These are phyloP conservation scores for Nudaria mundana DNA, from an alignment of 2,888 invertebrate species.

Conservation along the genomic window DNA sequence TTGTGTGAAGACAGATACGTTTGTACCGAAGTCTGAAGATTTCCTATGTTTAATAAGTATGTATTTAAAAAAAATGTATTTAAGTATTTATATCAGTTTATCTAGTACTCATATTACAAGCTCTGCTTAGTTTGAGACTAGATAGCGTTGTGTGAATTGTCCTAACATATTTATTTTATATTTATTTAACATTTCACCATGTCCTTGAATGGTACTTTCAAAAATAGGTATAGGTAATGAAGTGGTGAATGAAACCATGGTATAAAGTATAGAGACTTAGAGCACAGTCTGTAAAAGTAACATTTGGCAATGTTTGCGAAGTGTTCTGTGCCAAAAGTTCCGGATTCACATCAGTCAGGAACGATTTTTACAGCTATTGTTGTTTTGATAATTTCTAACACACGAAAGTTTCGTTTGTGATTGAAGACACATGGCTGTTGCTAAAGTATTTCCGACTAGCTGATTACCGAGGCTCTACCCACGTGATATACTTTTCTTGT, in stretches of 20 bases:
- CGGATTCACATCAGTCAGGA: constrained; percentile 24
- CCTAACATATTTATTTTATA: too few species aligned
- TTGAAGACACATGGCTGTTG: background rate
- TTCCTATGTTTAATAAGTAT: too few species aligned
- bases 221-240: constrained; percentile 17
- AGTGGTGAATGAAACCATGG: constrained; percentile 14
- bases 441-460: background rate
- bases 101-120: too few species aligned
- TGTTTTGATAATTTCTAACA: constrained; percentile 16
- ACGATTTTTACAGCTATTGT: constrained; percentile 29
- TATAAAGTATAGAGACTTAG: too few species aligned
- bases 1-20: too few species aligned
- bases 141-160: too few species aligned
- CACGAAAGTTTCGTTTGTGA: constrained; percentile 10
- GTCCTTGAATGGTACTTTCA: constrained; percentile 14
- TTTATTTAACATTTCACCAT: too few species aligned
- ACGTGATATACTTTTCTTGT: too few species aligned
- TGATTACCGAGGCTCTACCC: background rate
- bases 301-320: constrained; percentile 25
- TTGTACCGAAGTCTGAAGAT: too few species aligned
- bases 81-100: too few species aligned
- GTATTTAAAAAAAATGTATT: too few species aligned
- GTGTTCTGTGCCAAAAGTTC: constrained; percentile 27
- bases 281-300: constrained; percentile 18
- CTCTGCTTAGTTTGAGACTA: too few species aligned